phyloP scores from a whole-genome alignment of 35 echinoderm and acorn worm genomes.

The Strongylocentrotus purpuratus region DNA sequence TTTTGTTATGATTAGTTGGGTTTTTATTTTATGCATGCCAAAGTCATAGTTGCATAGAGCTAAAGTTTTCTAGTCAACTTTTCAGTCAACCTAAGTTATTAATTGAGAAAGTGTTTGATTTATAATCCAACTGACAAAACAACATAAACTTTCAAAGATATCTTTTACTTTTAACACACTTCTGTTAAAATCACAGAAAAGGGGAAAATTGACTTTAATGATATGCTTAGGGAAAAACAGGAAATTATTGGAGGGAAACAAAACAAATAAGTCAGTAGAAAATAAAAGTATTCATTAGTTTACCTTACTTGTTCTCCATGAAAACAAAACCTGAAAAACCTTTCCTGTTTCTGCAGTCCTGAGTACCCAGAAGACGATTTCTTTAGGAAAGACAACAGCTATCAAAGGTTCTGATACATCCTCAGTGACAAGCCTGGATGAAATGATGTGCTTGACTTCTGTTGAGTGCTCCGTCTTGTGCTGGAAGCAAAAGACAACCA shows the following conservation, averaged over 20 bases:
- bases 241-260: not conserved
- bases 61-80: too few relatives aligned
- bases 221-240: not conserved
- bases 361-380: not conserved
- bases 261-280: not conserved
- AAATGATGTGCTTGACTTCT: not conserved
- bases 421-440: not conserved
- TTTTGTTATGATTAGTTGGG: too few relatives aligned
- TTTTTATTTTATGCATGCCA: too few relatives aligned
- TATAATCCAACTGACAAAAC: too few relatives aligned
- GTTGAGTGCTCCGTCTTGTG: not conserved
- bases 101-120: too few relatives aligned
- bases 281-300: not conserved
- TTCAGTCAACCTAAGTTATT: too few relatives aligned
- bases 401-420: not conserved
- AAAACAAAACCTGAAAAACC: not conserved
- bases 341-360: not conserved
- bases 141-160: too few relatives aligned
- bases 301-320: not conserved
- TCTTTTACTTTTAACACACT: too few relatives aligned
- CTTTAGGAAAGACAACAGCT: not conserved
- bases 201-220: too few relatives aligned
- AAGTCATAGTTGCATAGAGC: too few relatives aligned
- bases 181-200: too few relatives aligned
- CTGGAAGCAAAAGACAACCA: not conserved